Evolutionary conservation across 2,888 invertebrate species (phyloP), one percentile per base, ranked within the genome.

Genomic region (Drosophila meridionalis): DNA sequence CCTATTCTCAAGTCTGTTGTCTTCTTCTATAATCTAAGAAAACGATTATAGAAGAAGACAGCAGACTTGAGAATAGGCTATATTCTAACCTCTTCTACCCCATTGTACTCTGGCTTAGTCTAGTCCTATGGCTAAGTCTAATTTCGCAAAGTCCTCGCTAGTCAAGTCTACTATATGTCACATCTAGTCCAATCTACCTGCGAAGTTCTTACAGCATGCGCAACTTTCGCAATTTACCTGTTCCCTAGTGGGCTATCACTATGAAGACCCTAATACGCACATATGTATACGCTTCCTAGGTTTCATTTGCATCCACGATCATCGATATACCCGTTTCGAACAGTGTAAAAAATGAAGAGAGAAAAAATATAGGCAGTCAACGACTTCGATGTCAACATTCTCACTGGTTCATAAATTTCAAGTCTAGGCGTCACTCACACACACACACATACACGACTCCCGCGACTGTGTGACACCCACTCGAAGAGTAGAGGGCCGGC

Each of bases 401-500:
- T 77, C 30, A 55, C 28, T 60, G 71, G 40, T 61, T 71, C 77
- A 76, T 76, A 80, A 76, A 71, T 80, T 77, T 63, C 28, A 8
- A 58, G 28, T 53, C 43, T 36, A 56, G 78, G 73, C 76, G 78
- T 78, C 67, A 55, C 59, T 69, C 61, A 50, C 61, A 20, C 20
- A 43, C 55, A 64, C 69, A 61, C 74, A 68, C 75, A 75, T 56
- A 53, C 30, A 40, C 52, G 30, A 9, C 42, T 14, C 34, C 9
- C 9, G n/a, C 38, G 43, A 52, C 36, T 56, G 40, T 30, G 28
- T 34, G 40, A 71, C 69, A 61, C 69, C 72, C 72, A 69, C 69
- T 71, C 69, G 14, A 56, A 45, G n/a, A 45, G 38, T 20, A n/a
- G 58, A 40, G 42, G 42, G 5, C 45, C 58, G 40, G 11, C 48